Base-by-base conservation (phyloP, 92 coral and sea anemone species). In the Actinostola sp. region DNA sequence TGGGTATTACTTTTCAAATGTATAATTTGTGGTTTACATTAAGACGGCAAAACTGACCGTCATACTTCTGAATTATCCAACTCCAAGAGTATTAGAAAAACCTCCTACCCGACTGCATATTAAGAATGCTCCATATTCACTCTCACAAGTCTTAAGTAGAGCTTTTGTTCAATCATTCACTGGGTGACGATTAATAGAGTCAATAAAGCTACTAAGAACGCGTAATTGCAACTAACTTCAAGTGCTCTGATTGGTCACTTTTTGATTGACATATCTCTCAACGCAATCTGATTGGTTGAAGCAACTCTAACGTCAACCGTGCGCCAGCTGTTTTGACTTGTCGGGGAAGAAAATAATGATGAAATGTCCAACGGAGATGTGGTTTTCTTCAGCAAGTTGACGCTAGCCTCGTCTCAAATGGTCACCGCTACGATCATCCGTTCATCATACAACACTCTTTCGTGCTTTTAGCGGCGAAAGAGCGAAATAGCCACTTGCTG, bases 21-120 rank as follows among this genome's bases (percentile, higher is more conserved):
- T 68, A 68, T 68, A 68, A 50, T 68, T 68, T 68, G 74, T 21
- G 74, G 74, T 51, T 26, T 32, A 33, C 41, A 30, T 68, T 50
- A 16, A 31, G 43, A 8, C 10, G 0, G n/a, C 20, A 31, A 42
- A 19, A 32, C 20, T 34, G 49, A 51, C 32, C 35, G 62, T 25
- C 74, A 68, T 56, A 26, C 24, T 20, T 8, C 7, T 11, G 62
- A 30, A 32, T 35, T 10, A 68, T 32, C 48, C 21, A 52, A 39
- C 44, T 32, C 8, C 7, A 51, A 50, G 36, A 8, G 20, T 39
- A 24, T 29, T 24, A 16, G 41, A 64, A 42, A 64, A 28, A 42
- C 48, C 52, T 24, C 21, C 45, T 23, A 39, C 70, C 31, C 52
- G 53, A 39, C 23, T 13, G 14, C 53, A 46, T 4, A 36, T 36